Evolutionary conservation across 2,888 invertebrate genomes (phyloP).

Genomic region (Lithophane ornitopus): DNA sequence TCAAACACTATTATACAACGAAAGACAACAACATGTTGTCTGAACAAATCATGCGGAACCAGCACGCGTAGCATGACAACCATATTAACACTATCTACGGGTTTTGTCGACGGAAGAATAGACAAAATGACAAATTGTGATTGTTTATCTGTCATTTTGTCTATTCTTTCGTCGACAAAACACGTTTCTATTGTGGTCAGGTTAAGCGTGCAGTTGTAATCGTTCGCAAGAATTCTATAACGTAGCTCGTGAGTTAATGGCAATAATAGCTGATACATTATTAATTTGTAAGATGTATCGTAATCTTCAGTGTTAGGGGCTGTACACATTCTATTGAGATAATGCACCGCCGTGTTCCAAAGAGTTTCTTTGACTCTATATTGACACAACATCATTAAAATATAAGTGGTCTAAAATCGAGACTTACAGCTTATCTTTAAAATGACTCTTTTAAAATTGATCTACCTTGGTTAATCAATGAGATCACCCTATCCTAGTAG

Average conservation of each 20-base stretch:
- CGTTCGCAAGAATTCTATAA: conserved; percentile 39
- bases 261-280: conserved; percentile 48
- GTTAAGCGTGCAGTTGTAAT: conserved; percentile 30
- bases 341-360: not conserved
- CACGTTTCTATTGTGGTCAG: no score
- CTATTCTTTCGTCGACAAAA: no score
- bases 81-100: no score
- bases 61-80: no score
- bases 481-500: not conserved
- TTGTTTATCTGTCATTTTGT: no score
- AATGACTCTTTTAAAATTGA: not conserved
- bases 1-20: not conserved
- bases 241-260: conserved; percentile 40
- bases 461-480: not conserved
- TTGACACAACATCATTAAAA: not conserved
- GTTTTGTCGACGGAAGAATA: no score
- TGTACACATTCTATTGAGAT: conserved; percentile 11
- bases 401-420: not conserved
- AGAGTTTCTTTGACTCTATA: not conserved
- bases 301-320: conserved; percentile 34
- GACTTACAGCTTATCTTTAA: not conserved
- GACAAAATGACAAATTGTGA: no score
- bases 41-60: conserved; percentile 28
- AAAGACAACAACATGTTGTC: conserved; percentile 7
- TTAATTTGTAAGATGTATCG: conserved; percentile 48